Percentiles rank a stretch among this genome's conserved stretches.
Evolutionary conservation across 2,888 invertebrate genomes (phyloP).

Genomic region (Ectobius pallidus): DNA sequence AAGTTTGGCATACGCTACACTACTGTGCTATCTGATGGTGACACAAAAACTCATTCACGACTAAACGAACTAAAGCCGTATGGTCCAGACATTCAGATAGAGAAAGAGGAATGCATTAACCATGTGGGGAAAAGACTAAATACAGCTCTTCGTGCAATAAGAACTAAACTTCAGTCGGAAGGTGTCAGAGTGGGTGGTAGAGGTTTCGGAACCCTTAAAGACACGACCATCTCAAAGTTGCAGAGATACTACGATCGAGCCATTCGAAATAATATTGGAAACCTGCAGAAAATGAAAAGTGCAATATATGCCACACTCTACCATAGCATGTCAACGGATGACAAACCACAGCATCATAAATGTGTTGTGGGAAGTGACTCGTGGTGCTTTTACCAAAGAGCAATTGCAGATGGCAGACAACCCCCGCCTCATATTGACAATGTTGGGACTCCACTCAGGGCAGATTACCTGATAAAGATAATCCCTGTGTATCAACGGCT

Average conservation of each 20-base stretch:
- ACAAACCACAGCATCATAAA: too few relatives aligned
- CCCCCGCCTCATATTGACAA: neutral
- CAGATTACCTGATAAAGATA: neutral
- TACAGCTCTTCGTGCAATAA: neutral
- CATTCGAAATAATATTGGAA: slow-evolving; percentile 47
- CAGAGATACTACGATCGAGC: slow-evolving; percentile 49
- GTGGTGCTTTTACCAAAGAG: too few relatives aligned
- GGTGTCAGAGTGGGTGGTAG: too few relatives aligned
- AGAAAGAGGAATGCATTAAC: too few relatives aligned
- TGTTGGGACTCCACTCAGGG: neutral
- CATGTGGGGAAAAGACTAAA: neutral
- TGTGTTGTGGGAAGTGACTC: too few relatives aligned
- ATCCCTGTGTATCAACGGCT: neutral
- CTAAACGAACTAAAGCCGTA: neutral
- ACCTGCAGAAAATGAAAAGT: slow-evolving; percentile 44
- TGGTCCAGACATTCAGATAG: neutral
- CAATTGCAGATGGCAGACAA: too few relatives aligned
- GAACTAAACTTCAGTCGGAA: too few relatives aligned
- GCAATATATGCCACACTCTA: slow-evolving; percentile 42
- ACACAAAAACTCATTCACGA: neutral
- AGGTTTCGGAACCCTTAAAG: too few relatives aligned
- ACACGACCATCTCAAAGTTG: slow-evolving; percentile 46
- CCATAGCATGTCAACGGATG: too few relatives aligned
- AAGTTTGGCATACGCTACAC: neutral
- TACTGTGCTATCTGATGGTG: neutral